Base-by-base conservation (phyloP, 1,140 invertebrate species). In the Rhynchophorus ferrugineus region DNA sequence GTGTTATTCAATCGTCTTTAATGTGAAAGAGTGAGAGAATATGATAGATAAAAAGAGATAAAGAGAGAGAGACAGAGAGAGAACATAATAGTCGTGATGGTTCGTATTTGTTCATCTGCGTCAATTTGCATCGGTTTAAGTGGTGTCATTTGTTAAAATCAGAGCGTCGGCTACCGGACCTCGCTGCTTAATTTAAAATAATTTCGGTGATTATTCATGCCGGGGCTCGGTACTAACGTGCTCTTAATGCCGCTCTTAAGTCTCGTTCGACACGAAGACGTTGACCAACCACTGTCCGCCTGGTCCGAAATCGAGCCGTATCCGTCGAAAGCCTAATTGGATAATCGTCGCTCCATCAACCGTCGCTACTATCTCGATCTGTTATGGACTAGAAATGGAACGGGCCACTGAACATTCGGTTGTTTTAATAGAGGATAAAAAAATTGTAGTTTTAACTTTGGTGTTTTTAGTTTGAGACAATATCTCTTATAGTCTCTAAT, bases 121-220 rank as follows among this genome's bases (percentile, higher is more conserved):
- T 19, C 50, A 47, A 54, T 54, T 48, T 54, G 45, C 52, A 54
- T 54, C 21, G 29, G 43, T 34, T 48, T 54, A 54, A 47, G 39
- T 44, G 41, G 51, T 54, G 38, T 54, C 52, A 54, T 54, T 54
- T 54, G 39, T 54, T 43, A 47, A 54, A 47, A 48, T 54, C 51
- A 47, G 34, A 29, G 34, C 24, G 17, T 14, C 8, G 22, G 22
- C n/a, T 16, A n/a, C 14, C 17, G 14, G 7, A n/a, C 20, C n/a
- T 19, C n/a, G 29, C 6, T 46, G 14, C 29, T 46, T 46, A 46
- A 46, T 46, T 46, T 34, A 46, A 46, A 46, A 36, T 46, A 46
- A 46, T 46, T 46, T 34, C 14, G 29, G 34, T 36, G 11, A 46
- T 46, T 34, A 46, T n/a, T 46, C 44, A 34, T 11, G 44, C 29